Evolutionary conservation across 1,140 invertebrate species (phyloP), one percentile per base, ranked within the genome.

Genomic region (Nephila pilipes): DNA sequence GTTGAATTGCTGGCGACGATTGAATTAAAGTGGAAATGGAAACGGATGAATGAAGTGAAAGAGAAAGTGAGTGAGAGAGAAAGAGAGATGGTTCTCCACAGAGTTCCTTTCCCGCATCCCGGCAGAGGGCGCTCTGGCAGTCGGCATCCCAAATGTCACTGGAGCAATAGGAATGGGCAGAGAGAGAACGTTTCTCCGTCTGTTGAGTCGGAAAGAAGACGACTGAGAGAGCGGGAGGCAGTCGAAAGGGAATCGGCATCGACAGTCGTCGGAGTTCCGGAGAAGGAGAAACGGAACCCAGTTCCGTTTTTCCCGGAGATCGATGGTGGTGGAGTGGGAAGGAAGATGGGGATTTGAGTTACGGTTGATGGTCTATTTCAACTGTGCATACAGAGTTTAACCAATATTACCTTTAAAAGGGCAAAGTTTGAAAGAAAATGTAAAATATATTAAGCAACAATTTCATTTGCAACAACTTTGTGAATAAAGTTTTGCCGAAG

Each of bases 1-100:
- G 91, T 93, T 93, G 91, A 93, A 87, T 87, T 65, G 88, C 69
- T 75, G 22, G 69, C 57, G 90, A 92, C 90, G 60, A 92, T 92
- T 85, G 90, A 92, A 92, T 92, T 85, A 92, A 85, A 93, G 91
- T 93, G 85, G 91, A 93, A 93, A 93, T 93, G 85, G 91, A 93
- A 85, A 79, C n/a, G 91, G 60, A 90, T 80, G 89, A 91, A 91
- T 83, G 54, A 32, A 58, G 32, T 25, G 57, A 54, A 20, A 55
- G 65, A 87, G 55, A 87, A 60, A 57, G 29, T 32, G 29, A 79
- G 87, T 25, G 69, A 79, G 25, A 46, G 20, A 32, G 89, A 90
- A 83, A 79, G 46, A 69, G 60, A 25, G 81, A 38, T 55, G 32
- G 8, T 69, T 46, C 69, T 81, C 88, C 58, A 8, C 88, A 14